Base-by-base conservation (phyloP, 2,113 vertebrate genomes). In the Triplophysa rosa region DNA sequence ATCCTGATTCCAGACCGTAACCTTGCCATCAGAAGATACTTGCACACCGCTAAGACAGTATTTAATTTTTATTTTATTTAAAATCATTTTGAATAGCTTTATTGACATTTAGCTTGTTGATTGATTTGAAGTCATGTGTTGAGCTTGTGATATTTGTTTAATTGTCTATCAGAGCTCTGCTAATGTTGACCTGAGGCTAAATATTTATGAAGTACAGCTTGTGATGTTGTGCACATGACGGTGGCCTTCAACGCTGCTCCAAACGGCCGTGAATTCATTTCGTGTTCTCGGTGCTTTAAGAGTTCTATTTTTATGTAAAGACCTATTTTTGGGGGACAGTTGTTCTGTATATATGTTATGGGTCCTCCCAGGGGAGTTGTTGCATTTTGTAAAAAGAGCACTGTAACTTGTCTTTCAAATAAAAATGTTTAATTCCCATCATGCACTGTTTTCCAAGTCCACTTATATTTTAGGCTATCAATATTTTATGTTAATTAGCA, bases 301-400 rank as follows among this genome's bases (percentile, higher is more conserved):
- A 19, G 67, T 47, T 33, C 45, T 83, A 81, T 86, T 86, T 83
- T 83, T 83, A 72, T 77, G 61, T 83, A 66, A 79, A 82, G 79
- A 75, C 24, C 24, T 85, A 77, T 80, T 81, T 76, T 77, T 71
- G 42, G 26, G 42, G 26, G 19, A 10, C 10, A 4, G 12, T 67
- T 69, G 40, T 75, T 49, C 29, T 81, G 74, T 81, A 40, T 76
- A 67, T 71, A 58, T 79, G 70, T 75, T 45, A 52, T 67, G 62
- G 45, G 16, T 80, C 52, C 59, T 65, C 33, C 24, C 56, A 79
- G 29, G 67, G 42, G 42, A 81, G 68, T 67, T 72, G 26, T 67
- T 56, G 14, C 26, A 42, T 77, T 83, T 85, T 82, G 45, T 80
- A 81, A 79, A 12, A 72, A 26, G n/a, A 79, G 72, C 47, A 47